A percentile compares a stretch with the other conserved stretches of the same genome.
These are phyloP conservation scores for Plestiodon gilberti DNA, from an alignment of 2,113 vertebrate genomes.

Conservation along the genomic window DNA sequence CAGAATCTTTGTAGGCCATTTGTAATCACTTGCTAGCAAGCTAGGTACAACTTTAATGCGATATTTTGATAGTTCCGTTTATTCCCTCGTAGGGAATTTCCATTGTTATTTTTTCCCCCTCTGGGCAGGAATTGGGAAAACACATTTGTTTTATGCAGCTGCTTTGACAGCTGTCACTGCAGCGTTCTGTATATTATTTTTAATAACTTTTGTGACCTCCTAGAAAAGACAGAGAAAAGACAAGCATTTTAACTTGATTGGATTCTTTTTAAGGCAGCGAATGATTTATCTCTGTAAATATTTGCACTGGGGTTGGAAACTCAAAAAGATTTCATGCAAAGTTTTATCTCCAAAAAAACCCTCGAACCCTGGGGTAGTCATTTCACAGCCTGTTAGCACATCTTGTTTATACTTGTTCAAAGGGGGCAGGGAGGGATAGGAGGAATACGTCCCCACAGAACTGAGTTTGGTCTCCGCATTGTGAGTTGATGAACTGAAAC, in stretches of 20 bases:
- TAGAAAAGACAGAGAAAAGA: constrained; percentile 27
- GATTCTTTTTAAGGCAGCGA: constrained; percentile 13
- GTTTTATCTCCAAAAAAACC: not conserved
- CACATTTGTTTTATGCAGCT: constrained; percentile 65
- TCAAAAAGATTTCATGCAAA: constrained; percentile 11
- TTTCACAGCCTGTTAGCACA: constrained; percentile 43
- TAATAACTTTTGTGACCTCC: constrained; percentile 51
- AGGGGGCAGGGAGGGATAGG: accelerated
- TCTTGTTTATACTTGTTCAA: constrained; percentile 27
- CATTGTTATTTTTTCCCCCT: constrained; percentile 21
- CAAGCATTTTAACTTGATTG: constrained; percentile 3
- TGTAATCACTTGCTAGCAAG: not conserved
- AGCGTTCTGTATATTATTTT: constrained; percentile 51
- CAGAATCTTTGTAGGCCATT: not conserved
- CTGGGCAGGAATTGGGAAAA: constrained; percentile 44
- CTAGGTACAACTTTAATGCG: not conserved
- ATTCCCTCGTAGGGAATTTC: constrained; percentile 46
- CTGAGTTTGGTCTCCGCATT: not conserved
- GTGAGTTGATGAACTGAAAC: constrained; percentile 52
- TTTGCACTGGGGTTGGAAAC: constrained; percentile 35
- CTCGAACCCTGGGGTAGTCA: not conserved
- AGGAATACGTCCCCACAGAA: not conserved
- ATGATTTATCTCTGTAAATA: constrained; percentile 33
- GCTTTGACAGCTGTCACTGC: constrained; percentile 69
- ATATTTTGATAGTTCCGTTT: constrained; percentile 13